Evolutionary conservation across 2,888 invertebrate genomes (phyloP).

Genomic region (Drosophila macrospina): DNA sequence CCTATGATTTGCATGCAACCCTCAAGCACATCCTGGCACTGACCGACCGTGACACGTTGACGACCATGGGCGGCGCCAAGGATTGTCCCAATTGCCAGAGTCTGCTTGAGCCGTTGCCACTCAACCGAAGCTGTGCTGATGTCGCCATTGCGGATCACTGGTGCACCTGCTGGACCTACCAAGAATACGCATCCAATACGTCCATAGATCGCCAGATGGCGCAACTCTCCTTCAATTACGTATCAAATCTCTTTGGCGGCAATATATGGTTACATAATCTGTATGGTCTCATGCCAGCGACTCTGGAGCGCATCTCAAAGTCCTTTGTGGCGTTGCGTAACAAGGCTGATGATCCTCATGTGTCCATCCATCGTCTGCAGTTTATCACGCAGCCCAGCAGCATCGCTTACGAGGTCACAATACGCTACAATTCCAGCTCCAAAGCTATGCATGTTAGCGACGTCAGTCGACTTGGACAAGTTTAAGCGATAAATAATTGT

Average conservation of each 20-base stretch:
- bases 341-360: slow-evolving; percentile 1
- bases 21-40: slow-evolving; percentile 87
- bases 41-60: neutral
- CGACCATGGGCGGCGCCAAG: slow-evolving; percentile 23
- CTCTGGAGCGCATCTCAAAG: neutral
- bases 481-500: neutral
- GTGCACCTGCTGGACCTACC: slow-evolving; percentile 85
- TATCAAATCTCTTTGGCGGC: neutral
- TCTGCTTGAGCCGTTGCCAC: slow-evolving; percentile 87
- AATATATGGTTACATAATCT: neutral
- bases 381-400: neutral
- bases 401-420: slow-evolving; percentile 24
- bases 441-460: neutral
- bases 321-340: slow-evolving; percentile 7
- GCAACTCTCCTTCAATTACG: neutral
- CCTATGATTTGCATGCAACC: slow-evolving; percentile 91
- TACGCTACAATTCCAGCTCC: slow-evolving; percentile 18
- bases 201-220: slow-evolving; percentile 1
- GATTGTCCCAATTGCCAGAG: slow-evolving; percentile 89
- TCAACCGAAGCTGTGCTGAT: slow-evolving; percentile 52
- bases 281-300: neutral
- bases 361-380: slow-evolving; percentile 10
- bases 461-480: neutral
- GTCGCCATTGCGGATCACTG: slow-evolving; percentile 57
- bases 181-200: neutral